Percentiles rank a stretch among this genome's conserved stretches.
Evolutionary conservation across 2,888 invertebrate genomes (phyloP).

Genomic region (Netelia fuscicornis): DNA sequence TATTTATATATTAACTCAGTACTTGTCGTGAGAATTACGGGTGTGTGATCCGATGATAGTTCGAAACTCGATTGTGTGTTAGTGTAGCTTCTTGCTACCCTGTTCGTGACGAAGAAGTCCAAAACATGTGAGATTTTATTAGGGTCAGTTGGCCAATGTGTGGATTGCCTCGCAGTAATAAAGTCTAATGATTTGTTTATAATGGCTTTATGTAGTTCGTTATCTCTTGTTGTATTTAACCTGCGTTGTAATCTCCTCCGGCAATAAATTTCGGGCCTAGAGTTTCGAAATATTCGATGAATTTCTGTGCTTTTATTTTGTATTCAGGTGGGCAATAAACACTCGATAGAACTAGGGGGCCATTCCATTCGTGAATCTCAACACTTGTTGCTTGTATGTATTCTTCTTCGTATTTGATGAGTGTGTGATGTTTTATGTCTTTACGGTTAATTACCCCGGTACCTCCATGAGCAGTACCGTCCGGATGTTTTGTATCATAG

Average conservation of each 20-base stretch:
- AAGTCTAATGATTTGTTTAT: no score
- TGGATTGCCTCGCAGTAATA: no score
- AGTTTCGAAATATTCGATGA: constrained; percentile 59
- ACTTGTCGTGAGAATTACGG: constrained; percentile 68
- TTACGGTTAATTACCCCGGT: constrained; percentile 35
- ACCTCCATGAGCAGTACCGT: constrained; percentile 33
- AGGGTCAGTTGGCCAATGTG: no score
- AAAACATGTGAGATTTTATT: constrained; percentile 72
- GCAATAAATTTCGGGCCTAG: constrained; percentile 65
- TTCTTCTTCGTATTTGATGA: constrained; percentile 45
- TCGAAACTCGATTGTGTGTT: constrained; percentile 64
- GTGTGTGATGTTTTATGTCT: constrained; percentile 61
- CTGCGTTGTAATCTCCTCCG: constrained; percentile 67
- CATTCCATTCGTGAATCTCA: constrained; percentile 66
- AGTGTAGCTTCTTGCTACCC: constrained; percentile 60
- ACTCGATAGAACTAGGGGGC: constrained; percentile 57
- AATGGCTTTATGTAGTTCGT: constrained; percentile 38
- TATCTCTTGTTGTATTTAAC: constrained; percentile 49
- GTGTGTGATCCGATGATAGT: constrained; percentile 72
- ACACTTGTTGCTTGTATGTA: constrained; percentile 64
- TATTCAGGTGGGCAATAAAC: constrained; percentile 17
- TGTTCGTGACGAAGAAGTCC: constrained; percentile 71
- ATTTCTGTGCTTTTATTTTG: constrained; percentile 35
- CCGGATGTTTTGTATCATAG: constrained; percentile 59
- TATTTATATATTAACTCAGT: constrained; percentile 60